Evolutionary conservation across 2,888 invertebrate genomes (phyloP), one percentile per base, ranked within the genome.

Genomic region (Acholoe squamosa): DNA sequence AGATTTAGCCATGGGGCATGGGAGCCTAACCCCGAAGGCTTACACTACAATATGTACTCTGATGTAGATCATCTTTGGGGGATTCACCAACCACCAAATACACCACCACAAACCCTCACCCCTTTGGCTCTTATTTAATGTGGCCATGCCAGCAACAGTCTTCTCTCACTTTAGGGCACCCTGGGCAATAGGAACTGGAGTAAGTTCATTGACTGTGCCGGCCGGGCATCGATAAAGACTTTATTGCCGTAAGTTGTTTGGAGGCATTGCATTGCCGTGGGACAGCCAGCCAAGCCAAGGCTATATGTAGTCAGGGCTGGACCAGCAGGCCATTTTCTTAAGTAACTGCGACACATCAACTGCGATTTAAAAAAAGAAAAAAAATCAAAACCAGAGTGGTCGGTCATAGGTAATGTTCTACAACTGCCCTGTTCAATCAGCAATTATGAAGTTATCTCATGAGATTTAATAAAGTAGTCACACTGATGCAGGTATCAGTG

Each of bases 241-340:
- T 80, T 80, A 80, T 80, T 80, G 80, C 80, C 80, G 10, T 33
- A 14, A 80, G 34, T 80, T 80, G 80, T 80, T 80, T 80, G 80
- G 80, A 19, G 80, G 34, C 33, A 43, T 43, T 43, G 34, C 43
- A 43, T 43, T 16, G 80, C 80, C 80, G 14, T 0, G 28, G 76
- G 76, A 14, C 76, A 76, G 61, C 1, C 61, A 25, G 61, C 61
- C 25, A 25, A 3, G 61, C 5, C 43, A 43, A 7, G 61, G 61
- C 43, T 43, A 10, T 43, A 43, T 43, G 43, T 43, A 43, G 43
- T 3, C 10, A 43, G 43, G 43, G 43, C 43, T n/a, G 43, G 5
- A 43, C 43, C n/a, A n/a, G n/a, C n/a, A n/a, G n/a, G n/a, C n/a
- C n/a, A n/a, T n/a, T n/a, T n/a, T n/a, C n/a, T n/a, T n/a, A n/a